Conservation (phyloP, 2,113 vertebrate genomes). For the Pholis gunnellus region DNA sequence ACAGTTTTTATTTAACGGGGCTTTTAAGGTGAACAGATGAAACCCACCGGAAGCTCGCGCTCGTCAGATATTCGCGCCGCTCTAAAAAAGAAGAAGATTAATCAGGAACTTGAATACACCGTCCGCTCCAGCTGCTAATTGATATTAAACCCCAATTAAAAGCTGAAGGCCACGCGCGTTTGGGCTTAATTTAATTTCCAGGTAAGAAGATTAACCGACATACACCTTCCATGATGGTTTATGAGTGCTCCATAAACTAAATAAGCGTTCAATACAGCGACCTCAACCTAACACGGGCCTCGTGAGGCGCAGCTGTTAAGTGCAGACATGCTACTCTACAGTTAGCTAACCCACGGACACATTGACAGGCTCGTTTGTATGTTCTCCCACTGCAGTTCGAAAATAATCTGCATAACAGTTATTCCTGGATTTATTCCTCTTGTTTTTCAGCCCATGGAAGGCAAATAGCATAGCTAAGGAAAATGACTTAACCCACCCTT, state of each 20-base stretch:
- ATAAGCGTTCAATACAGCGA: not conserved
- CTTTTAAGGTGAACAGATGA: slow-evolving; percentile 5
- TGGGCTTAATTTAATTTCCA: slow-evolving; percentile 41
- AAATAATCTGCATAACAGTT: slow-evolving; percentile 23
- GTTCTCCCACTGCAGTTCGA: slow-evolving; percentile 17
- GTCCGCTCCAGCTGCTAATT: slow-evolving; percentile 34
- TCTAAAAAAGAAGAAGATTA: not conserved
- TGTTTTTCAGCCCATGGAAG: slow-evolving; percentile 13
- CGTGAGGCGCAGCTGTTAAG: slow-evolving; percentile 37
- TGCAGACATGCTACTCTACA: slow-evolving; percentile 5
- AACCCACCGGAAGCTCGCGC: not conserved
- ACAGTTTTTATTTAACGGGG: not conserved
- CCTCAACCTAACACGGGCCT: not conserved
- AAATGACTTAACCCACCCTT: slow-evolving; percentile 54
- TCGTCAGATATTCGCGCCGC: not conserved
- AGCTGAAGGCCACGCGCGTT: slow-evolving; percentile 29
- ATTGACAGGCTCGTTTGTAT: not conserved
- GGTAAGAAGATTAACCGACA: slow-evolving; percentile 50
- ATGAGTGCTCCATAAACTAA: slow-evolving; percentile 4
- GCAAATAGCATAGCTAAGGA: slow-evolving; percentile 49
- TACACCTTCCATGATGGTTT: slow-evolving; percentile 10
- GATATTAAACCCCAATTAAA: slow-evolving; percentile 28
- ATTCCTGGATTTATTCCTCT: slow-evolving; percentile 29
- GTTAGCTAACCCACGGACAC: not conserved
- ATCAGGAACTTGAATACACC: not conserved